Conservation (phyloP, 64 coral and sea anemone genomes). For the Dendrophyllia cribrosa region DNA sequence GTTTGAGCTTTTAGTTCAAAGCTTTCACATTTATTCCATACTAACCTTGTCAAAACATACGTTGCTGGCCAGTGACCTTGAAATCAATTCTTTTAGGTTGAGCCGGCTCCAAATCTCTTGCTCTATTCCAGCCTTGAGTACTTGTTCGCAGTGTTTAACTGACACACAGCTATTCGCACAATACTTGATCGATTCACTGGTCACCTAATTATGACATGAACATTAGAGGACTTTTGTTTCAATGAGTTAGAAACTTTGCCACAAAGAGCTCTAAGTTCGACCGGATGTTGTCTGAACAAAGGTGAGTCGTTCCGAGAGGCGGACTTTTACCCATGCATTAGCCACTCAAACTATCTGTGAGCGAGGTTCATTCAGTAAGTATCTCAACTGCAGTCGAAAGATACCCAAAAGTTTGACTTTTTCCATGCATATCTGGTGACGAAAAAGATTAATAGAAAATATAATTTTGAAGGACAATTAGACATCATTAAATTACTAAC, state of each 20-base stretch:
- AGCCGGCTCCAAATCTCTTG: not conserved
- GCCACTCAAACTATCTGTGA: constrained; percentile 13
- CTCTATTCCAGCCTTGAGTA: not conserved
- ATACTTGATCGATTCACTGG: constrained; percentile 43
- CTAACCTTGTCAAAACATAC: not conserved
- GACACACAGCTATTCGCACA: not conserved
- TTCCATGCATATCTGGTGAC: not conserved
- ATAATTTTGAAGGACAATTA: constrained; percentile 9
- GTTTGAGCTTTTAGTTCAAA: not conserved
- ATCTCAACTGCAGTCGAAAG: not conserved
- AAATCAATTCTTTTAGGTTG: not conserved
- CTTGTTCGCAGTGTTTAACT: not conserved
- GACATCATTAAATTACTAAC: constrained; percentile 17
- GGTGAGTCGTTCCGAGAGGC: constrained; percentile 21
- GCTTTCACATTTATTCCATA: not conserved
- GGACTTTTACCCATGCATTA: not conserved
- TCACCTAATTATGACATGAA: constrained; percentile 36
- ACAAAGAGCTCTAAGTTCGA: constrained; percentile 25
- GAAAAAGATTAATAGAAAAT: constrained; percentile 6
- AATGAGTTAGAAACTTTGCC: not conserved
- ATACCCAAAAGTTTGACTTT: not conserved
- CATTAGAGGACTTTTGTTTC: constrained; percentile 40
- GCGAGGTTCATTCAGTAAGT: not conserved
- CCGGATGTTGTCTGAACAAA: constrained; percentile 41
- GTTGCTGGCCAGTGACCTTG: not conserved